A percentile compares a stretch with the other conserved stretches of the same genome.
phyloP scores from a whole-genome alignment of 2,888 invertebrate genomes.

The Eudasyphora cyanicolor region DNA sequence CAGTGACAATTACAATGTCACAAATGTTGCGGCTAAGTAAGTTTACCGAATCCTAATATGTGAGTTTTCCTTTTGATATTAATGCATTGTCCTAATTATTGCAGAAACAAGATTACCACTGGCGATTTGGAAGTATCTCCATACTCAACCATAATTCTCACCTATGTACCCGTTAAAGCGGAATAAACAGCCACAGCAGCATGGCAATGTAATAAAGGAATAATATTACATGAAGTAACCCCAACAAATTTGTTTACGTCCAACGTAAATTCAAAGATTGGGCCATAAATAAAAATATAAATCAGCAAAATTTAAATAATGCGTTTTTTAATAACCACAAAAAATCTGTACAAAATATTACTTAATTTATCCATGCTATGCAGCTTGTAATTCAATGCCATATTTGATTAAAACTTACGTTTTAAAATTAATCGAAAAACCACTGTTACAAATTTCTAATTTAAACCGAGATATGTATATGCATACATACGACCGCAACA shows the following conservation, averaged over 20 bases:
- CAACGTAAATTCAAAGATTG: background rate
- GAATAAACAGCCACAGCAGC: constrained; percentile 68
- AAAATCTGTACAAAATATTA: background rate
- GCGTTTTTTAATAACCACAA: background rate
- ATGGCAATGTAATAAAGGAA: background rate
- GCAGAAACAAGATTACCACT: constrained; percentile 83
- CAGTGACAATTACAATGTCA: constrained; percentile 81
- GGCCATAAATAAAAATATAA: background rate
- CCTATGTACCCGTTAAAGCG: constrained; percentile 83
- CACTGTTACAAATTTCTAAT: too few relatives aligned
- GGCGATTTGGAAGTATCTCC: constrained; percentile 83
- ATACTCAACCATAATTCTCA: constrained; percentile 84
- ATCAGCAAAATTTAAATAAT: background rate
- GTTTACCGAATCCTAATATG: too few relatives aligned
- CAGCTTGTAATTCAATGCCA: too few relatives aligned
- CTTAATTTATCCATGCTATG: too few relatives aligned
- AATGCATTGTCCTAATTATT: constrained; percentile 27
- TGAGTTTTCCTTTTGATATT: too few relatives aligned
- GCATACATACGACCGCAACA: too few relatives aligned
- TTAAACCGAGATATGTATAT: too few relatives aligned
- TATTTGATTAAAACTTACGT: too few relatives aligned
- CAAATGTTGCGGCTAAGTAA: constrained; percentile 71
- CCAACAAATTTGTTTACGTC: background rate
- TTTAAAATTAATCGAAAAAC: too few relatives aligned
- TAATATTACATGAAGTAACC: background rate